A percentile compares a stretch with the other conserved stretches of the same genome.
These are phyloP conservation scores for Bettongia penicillata DNA, from an alignment of 2,113 vertebrate genomes.

Conservation along the genomic window DNA sequence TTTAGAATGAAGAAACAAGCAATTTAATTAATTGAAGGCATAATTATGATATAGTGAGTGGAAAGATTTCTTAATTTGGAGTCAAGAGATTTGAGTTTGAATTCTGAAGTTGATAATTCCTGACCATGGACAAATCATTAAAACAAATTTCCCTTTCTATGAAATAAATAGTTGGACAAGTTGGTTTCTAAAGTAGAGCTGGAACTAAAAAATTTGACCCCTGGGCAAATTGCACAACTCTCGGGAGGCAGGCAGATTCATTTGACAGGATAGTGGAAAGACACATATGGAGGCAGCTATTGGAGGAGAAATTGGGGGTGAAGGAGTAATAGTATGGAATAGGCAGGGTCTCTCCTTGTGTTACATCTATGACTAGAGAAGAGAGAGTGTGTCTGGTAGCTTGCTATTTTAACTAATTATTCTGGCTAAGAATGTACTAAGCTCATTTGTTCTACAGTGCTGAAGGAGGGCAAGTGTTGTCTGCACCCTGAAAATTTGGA, in stretches of 20 bases:
- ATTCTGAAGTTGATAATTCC: background rate
- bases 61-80: background rate
- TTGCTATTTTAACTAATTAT: background rate
- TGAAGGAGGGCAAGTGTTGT: background rate
- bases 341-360: background rate
- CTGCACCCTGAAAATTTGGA: background rate
- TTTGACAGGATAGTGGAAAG: background rate
- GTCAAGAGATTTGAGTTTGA: background rate
- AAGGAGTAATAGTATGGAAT: background rate
- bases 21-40: background rate
- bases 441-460: background rate
- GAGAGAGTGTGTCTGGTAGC: background rate
- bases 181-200: background rate
- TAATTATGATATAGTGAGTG: background rate
- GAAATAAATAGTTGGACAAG: background rate
- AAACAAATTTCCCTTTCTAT: background rate
- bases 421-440: background rate
- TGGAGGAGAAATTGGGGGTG: background rate
- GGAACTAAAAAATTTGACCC: background rate
- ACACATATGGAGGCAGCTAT: background rate
- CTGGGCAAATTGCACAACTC: background rate
- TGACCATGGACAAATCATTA: background rate
- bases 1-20: background rate
- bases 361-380: background rate
- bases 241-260: background rate